Percentiles rank a stretch among this genome's conserved stretches.
phyloP scores from a whole-genome alignment of 2,888 invertebrate genomes.

The Plagodis pulveraria region DNA sequence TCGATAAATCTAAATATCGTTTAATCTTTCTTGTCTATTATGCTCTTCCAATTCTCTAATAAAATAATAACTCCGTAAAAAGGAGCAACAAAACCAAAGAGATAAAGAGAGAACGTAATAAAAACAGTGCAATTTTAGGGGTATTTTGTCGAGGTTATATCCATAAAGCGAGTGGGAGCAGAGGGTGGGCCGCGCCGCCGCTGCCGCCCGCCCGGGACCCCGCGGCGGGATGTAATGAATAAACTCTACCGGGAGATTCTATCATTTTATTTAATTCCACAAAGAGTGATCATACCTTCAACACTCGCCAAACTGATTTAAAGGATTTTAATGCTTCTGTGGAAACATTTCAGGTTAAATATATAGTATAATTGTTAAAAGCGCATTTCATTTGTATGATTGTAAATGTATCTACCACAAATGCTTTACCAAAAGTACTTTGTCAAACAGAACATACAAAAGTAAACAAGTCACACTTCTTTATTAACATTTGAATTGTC shows the following conservation, averaged over 20 bases:
- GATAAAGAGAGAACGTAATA: constrained; percentile 83
- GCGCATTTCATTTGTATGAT: too few relatives aligned
- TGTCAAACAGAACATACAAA: constrained; percentile 12
- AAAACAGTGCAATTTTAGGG: constrained; percentile 85
- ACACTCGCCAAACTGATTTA: constrained; percentile 59
- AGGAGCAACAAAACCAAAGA: constrained; percentile 80
- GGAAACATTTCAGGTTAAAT: constrained; percentile 7
- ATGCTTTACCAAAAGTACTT: background rate
- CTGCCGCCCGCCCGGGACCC: constrained; percentile 48
- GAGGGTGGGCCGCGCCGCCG: constrained; percentile 50
- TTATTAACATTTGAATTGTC: constrained; percentile 12
- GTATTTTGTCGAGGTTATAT: constrained; percentile 85
- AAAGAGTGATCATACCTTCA: constrained; percentile 73
- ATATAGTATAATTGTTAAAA: background rate
- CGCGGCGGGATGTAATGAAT: constrained; percentile 81
- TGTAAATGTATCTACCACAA: background rate
- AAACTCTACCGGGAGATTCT: constrained; percentile 79
- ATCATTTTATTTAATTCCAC: constrained; percentile 79
- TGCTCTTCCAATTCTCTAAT: constrained; percentile 64
- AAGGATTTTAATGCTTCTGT: constrained; percentile 39
- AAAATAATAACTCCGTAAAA: constrained; percentile 80
- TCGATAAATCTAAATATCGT: constrained; percentile 14
- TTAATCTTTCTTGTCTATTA: constrained; percentile 30
- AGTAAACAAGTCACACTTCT: constrained; percentile 15
- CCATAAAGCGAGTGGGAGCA: constrained; percentile 78